Percentiles rank a stretch among this genome's conserved stretches.
Conservation (phyloP, 2,888 invertebrate genomes). For the Bombylius major region DNA sequence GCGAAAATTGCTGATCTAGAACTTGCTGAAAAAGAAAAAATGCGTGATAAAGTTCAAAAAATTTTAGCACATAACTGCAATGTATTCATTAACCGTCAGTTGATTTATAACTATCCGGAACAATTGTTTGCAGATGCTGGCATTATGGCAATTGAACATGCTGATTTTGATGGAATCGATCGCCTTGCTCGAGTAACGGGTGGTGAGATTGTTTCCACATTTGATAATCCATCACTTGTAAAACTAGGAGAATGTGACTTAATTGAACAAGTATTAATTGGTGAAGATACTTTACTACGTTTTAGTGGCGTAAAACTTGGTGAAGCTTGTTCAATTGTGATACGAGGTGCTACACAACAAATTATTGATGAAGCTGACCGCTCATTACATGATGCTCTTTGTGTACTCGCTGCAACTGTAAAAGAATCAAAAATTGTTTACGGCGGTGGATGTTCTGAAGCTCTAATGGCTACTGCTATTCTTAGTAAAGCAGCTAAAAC, state of each 20-base stretch:
- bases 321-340: conserved; percentile 92
- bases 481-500: conserved; percentile 70
- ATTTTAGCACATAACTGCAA: conserved; percentile 90
- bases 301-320: conserved; percentile 92
- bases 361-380: conserved; percentile 97
- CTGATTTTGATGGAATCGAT: conserved; percentile 99
- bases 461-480: conserved; percentile 93
- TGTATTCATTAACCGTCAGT: conserved; percentile 95
- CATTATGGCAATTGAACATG: conserved; percentile 99
- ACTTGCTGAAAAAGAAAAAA: conserved; percentile 96
- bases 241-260: conserved; percentile 88
- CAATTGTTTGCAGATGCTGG: conserved; percentile 97
- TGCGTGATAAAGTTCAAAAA: conserved; percentile 98
- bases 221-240: conserved; percentile 83
- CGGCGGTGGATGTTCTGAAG: conserved; percentile 92
- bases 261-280: conserved; percentile 89
- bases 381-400: conserved; percentile 95
- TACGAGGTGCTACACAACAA: conserved; percentile 96
- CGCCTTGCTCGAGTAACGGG: conserved; percentile 93
- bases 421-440: conserved; percentile 82
- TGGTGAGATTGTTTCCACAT: conserved; percentile 97
- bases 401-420: conserved; percentile 91
- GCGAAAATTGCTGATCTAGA: conserved; percentile 96
- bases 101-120: conserved; percentile 99
- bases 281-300: conserved; percentile 87